phyloP scores from a whole-genome alignment of 2,888 invertebrate genomes.

The Phaedon cochleariae region DNA sequence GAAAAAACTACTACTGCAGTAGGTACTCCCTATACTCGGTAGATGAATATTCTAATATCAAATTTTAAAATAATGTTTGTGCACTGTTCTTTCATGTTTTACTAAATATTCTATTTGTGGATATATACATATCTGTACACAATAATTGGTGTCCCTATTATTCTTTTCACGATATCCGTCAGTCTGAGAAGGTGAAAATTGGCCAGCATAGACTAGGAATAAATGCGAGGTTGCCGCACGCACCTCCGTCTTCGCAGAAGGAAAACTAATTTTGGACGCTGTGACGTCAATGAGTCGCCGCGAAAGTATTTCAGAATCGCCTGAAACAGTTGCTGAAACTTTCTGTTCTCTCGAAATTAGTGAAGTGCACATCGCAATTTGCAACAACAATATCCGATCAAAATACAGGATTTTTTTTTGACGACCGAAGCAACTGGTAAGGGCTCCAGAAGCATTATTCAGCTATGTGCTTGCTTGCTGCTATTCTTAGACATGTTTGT shows the following conservation, averaged over 20 bases:
- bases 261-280: conserved; percentile 54
- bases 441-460: not conserved
- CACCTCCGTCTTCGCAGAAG: conserved; percentile 35
- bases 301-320: conserved; percentile 29
- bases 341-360: conserved; percentile 49
- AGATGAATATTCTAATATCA: too few species aligned
- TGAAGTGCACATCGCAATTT: conserved; percentile 49
- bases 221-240: conserved; percentile 45
- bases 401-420: conserved; percentile 10
- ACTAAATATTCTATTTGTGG: too few species aligned
- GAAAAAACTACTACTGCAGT: too few species aligned
- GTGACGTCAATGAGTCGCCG: conserved; percentile 53
- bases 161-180: not conserved
- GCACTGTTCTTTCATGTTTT: too few species aligned
- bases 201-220: conserved; percentile 13
- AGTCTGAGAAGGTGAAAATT: conserved; percentile 4
- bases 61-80: too few species aligned
- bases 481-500: not conserved
- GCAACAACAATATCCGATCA: conserved; percentile 19
- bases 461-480: not conserved
- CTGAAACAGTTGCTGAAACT: conserved; percentile 29
- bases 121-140: too few species aligned
- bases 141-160: too few species aligned
- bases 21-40: too few species aligned
- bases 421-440: conserved; percentile 1